Percentiles rank a stretch among this genome's conserved stretches.
These are phyloP conservation scores for Bovichtus diacanthus DNA, from an alignment of 2,797 vertebrate genomes.

Conservation along the genomic window DNA sequence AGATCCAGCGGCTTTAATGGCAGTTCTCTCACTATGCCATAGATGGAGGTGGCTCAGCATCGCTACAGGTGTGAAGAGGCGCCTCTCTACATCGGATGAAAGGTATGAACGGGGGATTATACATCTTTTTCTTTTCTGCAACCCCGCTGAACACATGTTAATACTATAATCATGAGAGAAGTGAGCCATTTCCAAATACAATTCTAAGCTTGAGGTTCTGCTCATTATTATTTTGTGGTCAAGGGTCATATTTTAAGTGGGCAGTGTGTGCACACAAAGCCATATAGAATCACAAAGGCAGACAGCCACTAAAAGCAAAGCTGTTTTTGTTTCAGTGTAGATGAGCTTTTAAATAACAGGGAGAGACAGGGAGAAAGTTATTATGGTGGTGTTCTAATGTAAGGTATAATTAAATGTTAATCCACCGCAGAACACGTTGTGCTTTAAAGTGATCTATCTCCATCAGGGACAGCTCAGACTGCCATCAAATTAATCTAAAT, in stretches of 20 bases:
- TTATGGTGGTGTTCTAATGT: conserved; percentile 45
- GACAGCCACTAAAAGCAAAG: conserved; percentile 33
- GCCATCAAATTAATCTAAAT: conserved; percentile 27
- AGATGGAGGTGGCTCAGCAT: conserved; percentile 22
- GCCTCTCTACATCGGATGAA: conserved; percentile 31
- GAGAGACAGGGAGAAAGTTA: conserved; percentile 39
- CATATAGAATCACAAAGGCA: conserved; percentile 27
- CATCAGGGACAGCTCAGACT: conserved; percentile 10
- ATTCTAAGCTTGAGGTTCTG: neutral
- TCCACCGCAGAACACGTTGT: conserved; percentile 32
- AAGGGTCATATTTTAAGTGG: conserved; percentile 44
- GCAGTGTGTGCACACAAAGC: conserved; percentile 6
- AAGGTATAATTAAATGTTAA: conserved; percentile 70
- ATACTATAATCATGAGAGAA: neutral
- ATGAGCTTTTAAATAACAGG: conserved; percentile 40
- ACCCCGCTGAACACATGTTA: neutral
- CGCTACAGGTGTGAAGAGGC: conserved; percentile 43
- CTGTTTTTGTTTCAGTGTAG: conserved; percentile 14
- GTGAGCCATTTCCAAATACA: conserved; percentile 8
- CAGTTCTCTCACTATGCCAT: neutral
- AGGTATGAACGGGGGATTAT: conserved; percentile 13
- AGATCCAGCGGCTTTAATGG: conserved; percentile 38
- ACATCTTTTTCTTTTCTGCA: conserved; percentile 3
- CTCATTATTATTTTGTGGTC: conserved; percentile 37
- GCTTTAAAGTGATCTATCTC: conserved; percentile 24